Conservation (phyloP, 2,888 invertebrate genomes). For the Leistus spinibarbis region DNA sequence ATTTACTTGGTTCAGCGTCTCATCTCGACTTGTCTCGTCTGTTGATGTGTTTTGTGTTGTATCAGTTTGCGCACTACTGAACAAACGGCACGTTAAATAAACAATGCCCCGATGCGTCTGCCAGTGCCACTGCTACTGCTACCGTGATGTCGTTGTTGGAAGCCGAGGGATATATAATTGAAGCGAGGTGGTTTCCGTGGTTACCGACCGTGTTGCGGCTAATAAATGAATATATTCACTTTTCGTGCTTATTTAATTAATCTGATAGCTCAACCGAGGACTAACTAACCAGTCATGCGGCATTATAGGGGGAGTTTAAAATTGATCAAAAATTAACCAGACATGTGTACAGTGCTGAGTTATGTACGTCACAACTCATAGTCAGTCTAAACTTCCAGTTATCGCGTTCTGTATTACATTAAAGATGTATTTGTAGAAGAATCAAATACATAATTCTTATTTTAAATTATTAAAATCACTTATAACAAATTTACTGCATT, state of each 20-base stretch:
- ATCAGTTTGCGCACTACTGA: neutral
- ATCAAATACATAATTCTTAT: too few relatives aligned
- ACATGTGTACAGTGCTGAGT: too few relatives aligned
- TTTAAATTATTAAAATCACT: too few relatives aligned
- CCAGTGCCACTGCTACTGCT: neutral
- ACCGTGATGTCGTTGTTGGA: neutral
- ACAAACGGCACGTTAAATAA: constrained; percentile 5
- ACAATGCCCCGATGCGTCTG: too few relatives aligned
- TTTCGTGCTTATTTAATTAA: constrained; percentile 8
- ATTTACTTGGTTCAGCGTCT: constrained; percentile 2
- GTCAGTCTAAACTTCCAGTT: too few relatives aligned
- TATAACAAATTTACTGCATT: too few relatives aligned
- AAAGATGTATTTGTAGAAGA: too few relatives aligned
- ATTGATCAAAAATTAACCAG: neutral
- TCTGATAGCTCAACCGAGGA: neutral
- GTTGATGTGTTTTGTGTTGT: neutral
- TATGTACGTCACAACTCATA: too few relatives aligned
- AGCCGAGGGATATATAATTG: neutral
- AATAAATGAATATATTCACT: neutral
- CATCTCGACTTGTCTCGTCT: neutral
- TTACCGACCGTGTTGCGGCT: neutral
- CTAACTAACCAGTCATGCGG: neutral
- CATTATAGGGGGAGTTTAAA: neutral
- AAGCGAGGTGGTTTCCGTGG: neutral
- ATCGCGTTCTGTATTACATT: too few relatives aligned